phyloP scores from a whole-genome alignment of 2,113 vertebrate genomes.

The Ciconia stormi region DNA sequence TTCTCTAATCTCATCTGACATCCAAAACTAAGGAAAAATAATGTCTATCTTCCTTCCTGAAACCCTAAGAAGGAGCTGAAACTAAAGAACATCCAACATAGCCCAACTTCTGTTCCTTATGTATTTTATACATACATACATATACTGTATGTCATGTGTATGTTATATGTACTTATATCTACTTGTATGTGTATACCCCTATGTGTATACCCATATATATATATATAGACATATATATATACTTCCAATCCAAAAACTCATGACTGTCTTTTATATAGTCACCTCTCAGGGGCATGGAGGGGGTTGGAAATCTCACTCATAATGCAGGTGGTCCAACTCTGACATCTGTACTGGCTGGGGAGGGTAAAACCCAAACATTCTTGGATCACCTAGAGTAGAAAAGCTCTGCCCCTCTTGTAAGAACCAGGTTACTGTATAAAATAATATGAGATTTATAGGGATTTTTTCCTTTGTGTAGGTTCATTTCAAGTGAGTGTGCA shows the following conservation, averaged over 20 bases:
- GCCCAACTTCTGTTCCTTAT: background rate
- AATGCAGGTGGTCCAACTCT: background rate
- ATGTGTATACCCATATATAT: background rate
- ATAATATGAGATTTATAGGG: background rate
- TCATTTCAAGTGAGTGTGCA: background rate
- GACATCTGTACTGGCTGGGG: background rate
- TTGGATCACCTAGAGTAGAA: background rate
- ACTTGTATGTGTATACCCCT: background rate
- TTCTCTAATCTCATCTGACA: background rate
- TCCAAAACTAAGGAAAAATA: background rate
- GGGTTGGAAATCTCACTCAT: background rate
- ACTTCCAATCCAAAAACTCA: background rate
- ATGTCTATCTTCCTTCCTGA: background rate
- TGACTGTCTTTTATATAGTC: background rate
- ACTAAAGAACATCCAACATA: background rate
- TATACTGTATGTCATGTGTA: background rate
- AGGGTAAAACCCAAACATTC: background rate
- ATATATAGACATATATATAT: too few species aligned
- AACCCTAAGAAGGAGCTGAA: background rate
- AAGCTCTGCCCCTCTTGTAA: background rate
- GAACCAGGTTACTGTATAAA: background rate
- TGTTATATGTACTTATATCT: background rate
- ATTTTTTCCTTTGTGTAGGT: background rate
- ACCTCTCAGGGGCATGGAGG: background rate
- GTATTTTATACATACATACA: too few species aligned